Conservation (phyloP, 1,140 invertebrate species). For the Drosophila littoralis region DNA sequence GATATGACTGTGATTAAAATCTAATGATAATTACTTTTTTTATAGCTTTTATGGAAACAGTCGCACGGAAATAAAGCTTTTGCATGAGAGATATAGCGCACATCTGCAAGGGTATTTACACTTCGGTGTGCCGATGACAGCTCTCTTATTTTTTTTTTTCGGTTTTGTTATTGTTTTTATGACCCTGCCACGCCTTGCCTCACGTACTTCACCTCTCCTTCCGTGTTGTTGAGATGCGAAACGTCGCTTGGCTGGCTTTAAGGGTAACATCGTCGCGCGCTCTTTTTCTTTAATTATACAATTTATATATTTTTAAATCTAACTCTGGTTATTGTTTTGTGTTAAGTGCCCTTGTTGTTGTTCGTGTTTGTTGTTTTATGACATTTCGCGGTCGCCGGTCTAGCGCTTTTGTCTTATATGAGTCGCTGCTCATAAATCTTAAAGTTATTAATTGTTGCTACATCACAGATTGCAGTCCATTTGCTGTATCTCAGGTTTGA, state of each 20-base stretch:
- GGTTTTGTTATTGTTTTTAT: conserved; percentile 38
- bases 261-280: conserved; percentile 26
- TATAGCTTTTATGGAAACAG: no score
- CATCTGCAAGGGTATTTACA: background rate
- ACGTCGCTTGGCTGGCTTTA: conserved; percentile 6
- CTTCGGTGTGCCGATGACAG: background rate
- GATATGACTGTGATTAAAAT: no score
- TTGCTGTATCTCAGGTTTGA: background rate
- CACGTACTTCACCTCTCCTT: background rate
- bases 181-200: conserved; percentile 22
- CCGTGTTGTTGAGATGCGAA: background rate
- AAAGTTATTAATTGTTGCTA: conserved; percentile 70
- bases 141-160: conserved; percentile 9
- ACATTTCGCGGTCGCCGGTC: conserved; percentile 59
- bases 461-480: background rate
- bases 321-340: conserved; percentile 33
- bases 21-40: no score
- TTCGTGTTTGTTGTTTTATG: conserved; percentile 57
- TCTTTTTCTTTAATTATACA: conserved; percentile 71
- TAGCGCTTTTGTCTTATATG: conserved; percentile 59
- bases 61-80: no score
- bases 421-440: conserved; percentile 66
- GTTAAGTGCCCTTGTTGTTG: conserved; percentile 36
- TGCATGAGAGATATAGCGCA: no score
- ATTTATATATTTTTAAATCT: conserved; percentile 56